Evolutionary conservation across 2,797 vertebrate species (phyloP).

Genomic region (Pipistrellus pygmaeus): DNA sequence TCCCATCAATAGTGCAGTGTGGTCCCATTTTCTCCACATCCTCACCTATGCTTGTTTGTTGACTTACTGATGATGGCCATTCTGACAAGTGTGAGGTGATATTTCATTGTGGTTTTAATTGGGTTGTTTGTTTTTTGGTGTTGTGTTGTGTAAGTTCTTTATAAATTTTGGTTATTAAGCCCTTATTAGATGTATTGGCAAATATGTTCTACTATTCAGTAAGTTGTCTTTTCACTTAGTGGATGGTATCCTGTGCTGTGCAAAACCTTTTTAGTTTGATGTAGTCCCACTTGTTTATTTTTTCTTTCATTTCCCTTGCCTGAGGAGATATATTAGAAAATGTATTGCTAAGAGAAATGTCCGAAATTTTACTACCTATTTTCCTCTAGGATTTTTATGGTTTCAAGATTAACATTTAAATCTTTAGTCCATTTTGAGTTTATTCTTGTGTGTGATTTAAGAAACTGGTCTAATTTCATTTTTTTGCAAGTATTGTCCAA

Average conservation of each 20-base stretch:
- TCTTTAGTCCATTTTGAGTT: neutral
- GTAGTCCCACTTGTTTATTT: neutral
- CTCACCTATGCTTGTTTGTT: neutral
- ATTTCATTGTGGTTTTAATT: neutral
- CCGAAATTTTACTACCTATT: neutral
- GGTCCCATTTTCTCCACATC: neutral
- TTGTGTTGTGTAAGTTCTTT: neutral
- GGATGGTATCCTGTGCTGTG: neutral
- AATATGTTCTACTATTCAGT: neutral
- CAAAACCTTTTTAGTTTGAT: neutral
- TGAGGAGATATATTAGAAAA: neutral
- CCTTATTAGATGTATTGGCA: neutral
- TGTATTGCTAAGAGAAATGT: neutral
- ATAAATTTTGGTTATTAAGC: neutral
- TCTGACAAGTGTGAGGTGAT: neutral
- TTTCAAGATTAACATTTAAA: neutral
- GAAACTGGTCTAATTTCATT: neutral
- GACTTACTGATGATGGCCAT: neutral
- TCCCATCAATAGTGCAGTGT: too few species aligned
- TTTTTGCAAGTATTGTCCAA: neutral
- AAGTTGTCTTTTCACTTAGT: neutral
- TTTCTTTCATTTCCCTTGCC: neutral
- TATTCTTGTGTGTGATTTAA: neutral
- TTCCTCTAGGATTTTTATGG: neutral
- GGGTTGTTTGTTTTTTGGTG: neutral